A percentile compares a stretch with the other conserved stretches of the same genome.
phyloP scores from a whole-genome alignment of 1,140 invertebrate genomes.

The Vanessa atalanta region DNA sequence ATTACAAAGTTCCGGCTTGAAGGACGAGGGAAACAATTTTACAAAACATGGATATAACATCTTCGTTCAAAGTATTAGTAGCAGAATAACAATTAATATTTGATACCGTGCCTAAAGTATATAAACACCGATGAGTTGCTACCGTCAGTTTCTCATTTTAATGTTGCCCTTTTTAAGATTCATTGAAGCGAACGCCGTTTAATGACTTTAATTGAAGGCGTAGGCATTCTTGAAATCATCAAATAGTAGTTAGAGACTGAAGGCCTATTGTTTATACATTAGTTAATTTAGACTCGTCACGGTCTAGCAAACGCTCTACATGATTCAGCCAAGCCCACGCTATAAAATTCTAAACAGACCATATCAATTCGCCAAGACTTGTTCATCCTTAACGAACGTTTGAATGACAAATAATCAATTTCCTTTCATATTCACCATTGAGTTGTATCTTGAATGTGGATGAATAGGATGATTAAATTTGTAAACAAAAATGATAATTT shows the following conservation, averaged over 20 bases:
- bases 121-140: too few species aligned
- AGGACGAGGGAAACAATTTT: too few species aligned
- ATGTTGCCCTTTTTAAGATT: not conserved
- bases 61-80: too few species aligned
- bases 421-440: not conserved
- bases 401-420: conserved; percentile 7
- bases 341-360: conserved; percentile 22
- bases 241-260: conserved; percentile 13
- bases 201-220: not conserved
- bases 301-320: conserved; percentile 28
- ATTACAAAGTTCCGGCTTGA: too few species aligned
- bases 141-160: too few species aligned
- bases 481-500: too few species aligned
- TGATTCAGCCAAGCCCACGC: conserved; percentile 39
- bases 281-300: conserved; percentile 23
- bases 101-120: too few species aligned
- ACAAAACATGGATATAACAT: too few species aligned
- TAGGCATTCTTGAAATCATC: not conserved
- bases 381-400: conserved; percentile 4
- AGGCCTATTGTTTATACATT: conserved; percentile 29
- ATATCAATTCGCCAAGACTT: conserved; percentile 8
- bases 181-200: not conserved
- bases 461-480: too few species aligned
- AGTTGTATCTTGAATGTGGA: too few species aligned
- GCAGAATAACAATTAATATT: too few species aligned